Conservation (phyloP, 1,140 invertebrate species). For the Rhizoglyphus robini region DNA sequence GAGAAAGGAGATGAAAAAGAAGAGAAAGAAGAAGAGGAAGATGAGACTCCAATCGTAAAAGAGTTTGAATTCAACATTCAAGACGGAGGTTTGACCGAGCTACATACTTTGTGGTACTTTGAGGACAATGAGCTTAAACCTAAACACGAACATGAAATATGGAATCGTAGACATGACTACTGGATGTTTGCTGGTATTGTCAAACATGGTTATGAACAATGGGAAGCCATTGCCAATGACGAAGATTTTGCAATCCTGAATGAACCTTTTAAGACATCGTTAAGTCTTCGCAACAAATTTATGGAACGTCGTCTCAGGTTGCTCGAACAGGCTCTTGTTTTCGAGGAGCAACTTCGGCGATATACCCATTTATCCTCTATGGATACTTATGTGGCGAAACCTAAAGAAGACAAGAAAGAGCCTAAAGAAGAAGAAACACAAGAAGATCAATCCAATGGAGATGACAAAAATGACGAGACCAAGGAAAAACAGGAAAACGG, state of each 20-base stretch:
- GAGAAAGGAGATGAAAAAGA: background rate
- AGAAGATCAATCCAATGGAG: background rate
- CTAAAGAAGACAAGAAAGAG: background rate
- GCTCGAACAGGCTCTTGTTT: slow-evolving; percentile 16
- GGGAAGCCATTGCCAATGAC: slow-evolving; percentile 9
- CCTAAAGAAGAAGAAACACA: background rate
- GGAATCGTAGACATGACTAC: slow-evolving; percentile 17
- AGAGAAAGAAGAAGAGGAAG: slow-evolving; percentile 3
- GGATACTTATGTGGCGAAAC: background rate
- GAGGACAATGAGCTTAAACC: slow-evolving; percentile 15
- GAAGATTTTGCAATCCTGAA: slow-evolving; percentile 12
- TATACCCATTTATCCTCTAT: background rate
- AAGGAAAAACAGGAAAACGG: background rate
- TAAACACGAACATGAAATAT: background rate
- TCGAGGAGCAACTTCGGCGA: slow-evolving; percentile 16
- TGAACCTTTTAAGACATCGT: slow-evolving; percentile 8
- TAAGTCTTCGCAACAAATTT: slow-evolving; percentile 7
- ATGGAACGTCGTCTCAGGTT: slow-evolving; percentile 15
- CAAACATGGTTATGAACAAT: slow-evolving; percentile 18
- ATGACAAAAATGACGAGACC: background rate
- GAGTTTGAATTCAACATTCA: slow-evolving; percentile 15
- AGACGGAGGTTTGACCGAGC: slow-evolving; percentile 16
- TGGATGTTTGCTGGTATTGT: slow-evolving; percentile 15
- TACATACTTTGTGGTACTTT: slow-evolving; percentile 18
- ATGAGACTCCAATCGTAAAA: background rate